Conservation (phyloP, 2,113 vertebrate genomes). For the Porphyrio hochstetteri region DNA sequence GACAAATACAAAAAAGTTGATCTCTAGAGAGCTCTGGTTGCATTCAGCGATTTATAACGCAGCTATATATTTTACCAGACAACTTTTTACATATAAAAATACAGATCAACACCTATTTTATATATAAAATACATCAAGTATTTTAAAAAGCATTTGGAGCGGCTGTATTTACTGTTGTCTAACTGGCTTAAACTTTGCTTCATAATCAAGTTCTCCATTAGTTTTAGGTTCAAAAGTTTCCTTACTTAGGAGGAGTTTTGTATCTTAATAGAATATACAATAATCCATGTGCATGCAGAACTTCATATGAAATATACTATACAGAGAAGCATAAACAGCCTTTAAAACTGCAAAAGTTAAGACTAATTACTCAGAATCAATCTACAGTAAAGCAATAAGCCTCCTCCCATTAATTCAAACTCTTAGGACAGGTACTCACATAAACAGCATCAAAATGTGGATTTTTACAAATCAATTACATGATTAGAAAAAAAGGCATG, state of each 20-base stretch:
- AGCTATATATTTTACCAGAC: background rate
- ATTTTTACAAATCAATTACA: background rate
- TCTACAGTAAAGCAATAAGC: background rate
- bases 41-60: background rate
- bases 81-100: background rate
- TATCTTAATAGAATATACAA: background rate
- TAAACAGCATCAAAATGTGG: background rate
- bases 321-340: background rate
- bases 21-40: background rate
- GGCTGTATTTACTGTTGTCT: background rate
- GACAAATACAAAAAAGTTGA: background rate
- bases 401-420: background rate
- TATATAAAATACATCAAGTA: background rate
- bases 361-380: background rate
- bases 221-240: background rate
- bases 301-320: background rate
- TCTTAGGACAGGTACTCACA: background rate
- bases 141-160: background rate
- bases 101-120: background rate
- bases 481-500: background rate
- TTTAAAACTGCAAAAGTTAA: background rate
- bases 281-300: background rate
- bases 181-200: background rate
- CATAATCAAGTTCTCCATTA: background rate
- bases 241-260: background rate